Evolutionary conservation across 2,888 invertebrate genomes (phyloP), one percentile per base, ranked within the genome.

Genomic region (Apamea anceps): DNA sequence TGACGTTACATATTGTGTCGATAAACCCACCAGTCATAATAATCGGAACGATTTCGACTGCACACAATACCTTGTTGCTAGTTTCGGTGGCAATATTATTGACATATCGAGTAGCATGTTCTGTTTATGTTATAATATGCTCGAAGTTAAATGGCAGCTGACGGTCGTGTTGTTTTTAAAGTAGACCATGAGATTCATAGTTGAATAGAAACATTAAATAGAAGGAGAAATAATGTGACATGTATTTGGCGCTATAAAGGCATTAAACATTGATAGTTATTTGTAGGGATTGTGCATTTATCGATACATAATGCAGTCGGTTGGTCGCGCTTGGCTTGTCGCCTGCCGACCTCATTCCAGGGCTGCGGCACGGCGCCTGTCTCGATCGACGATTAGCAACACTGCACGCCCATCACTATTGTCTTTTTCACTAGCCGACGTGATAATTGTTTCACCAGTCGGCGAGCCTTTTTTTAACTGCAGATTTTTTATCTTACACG

Each of bases 381-480:
- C 93, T 92, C 92, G 91, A 94, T 94, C 91, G 91, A 91, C 93
- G 91, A 94, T 94, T 93, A 93, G 91, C 91, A 88, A 88, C 88
- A 90, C 90, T 91, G 85, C 92, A 91, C 92, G 92, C 93, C 92
- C 95, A 94, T 94, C 95, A 94, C 96, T 96, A 95, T 95, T 95
- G 94, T 95, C 91, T 93, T 92, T 93, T 94, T 92, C 85, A 88
- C 85, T 88, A 87, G 80, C 82, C 81, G 81, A 85, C 84, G 72
- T 85, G 84, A 86, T 93, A 90, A 92, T 92, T 93, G 89, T 90
- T 89, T 89, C 83, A 89, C 84, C 57, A 89, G 67, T 54, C 73
- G 70, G 68, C 70, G 57, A 77, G 68, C 82, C 75, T 68, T 77
- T 81, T 79, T 32, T 62, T 42, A 81, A 66, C 25, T 71, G 72